Evolutionary conservation across 2,797 vertebrate genomes (phyloP), one percentile per base, ranked within the genome.

Genomic region (Takifugu ocellatus): DNA sequence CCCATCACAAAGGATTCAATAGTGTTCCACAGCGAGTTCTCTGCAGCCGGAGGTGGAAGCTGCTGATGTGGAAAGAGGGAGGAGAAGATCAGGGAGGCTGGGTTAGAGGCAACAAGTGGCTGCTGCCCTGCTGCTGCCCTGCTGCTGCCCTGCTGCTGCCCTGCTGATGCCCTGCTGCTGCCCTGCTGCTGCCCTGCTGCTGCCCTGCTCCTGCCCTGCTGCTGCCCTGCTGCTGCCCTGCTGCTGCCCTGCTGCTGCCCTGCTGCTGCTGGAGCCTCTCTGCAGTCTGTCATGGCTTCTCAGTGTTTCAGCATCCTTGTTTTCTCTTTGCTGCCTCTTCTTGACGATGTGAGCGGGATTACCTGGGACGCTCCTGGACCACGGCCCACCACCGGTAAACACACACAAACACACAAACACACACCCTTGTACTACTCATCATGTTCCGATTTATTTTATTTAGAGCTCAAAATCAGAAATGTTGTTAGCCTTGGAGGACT

Each of bases 361-460:
- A 33, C 55, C 10, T 51, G 27, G 25, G 65, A 61, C 31, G 39
- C 65, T 51, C 29, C 51, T 56, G 60, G 59, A 53, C 54, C 5
- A 7, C 53, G 36, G 59, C 61, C 57, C 61, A 69, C 56, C 72
- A 63, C 56, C 1, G 89, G 90, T 90, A 87, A 90, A 46, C 36
- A 39, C 36, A 39, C 12, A 39, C 36, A 39, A 10, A 39, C 12
- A 14, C 36, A 39, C 36, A 11, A 12, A 39, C 36, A 39, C 36
- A 11, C 36, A 39, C 36, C 3, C 36, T 5, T 21, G 21, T 21
- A 21, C 21, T 21, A 21, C 21, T 21, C 21, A 21, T 21, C 21
- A 21, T 21, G 21, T 21, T 21, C 21, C 21, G 21, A 21, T 21
- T 21, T 21, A 21, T 21, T 21, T 21, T 21, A 21, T 21, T 21